phyloP scores from a whole-genome alignment of 2,113 vertebrate species.

The Halcyon senegalensis region DNA sequence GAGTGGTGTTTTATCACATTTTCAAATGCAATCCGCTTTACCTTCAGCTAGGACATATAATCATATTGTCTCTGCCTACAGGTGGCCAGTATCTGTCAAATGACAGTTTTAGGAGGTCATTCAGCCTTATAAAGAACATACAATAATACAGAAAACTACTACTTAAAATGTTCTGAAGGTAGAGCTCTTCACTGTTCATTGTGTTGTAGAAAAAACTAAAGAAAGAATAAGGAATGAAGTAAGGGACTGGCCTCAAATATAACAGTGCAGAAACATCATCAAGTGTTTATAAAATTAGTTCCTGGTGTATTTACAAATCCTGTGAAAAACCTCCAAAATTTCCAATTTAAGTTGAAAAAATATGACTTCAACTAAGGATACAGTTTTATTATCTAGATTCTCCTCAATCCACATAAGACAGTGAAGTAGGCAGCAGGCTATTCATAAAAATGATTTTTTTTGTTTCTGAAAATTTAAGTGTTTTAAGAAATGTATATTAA shows the following conservation, averaged over 20 bases:
- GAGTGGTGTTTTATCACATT: background rate
- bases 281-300: background rate
- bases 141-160: background rate
- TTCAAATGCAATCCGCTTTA: background rate
- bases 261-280: background rate
- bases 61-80: background rate
- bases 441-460: background rate
- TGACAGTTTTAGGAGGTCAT: background rate
- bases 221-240: background rate
- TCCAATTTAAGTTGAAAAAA: background rate
- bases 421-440: background rate
- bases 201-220: background rate
- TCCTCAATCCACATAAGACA: background rate
- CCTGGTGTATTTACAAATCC: background rate
- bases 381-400: background rate
- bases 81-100: background rate
- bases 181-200: background rate
- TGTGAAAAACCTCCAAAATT: background rate
- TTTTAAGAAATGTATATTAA: background rate
- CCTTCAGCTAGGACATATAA: background rate
- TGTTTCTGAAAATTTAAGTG: background rate
- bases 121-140: background rate
- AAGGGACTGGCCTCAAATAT: background rate
- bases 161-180: background rate
- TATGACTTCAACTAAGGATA: background rate